Conservation (phyloP, 2,113 vertebrate genomes). For the Microcebus lehilahytsara region DNA sequence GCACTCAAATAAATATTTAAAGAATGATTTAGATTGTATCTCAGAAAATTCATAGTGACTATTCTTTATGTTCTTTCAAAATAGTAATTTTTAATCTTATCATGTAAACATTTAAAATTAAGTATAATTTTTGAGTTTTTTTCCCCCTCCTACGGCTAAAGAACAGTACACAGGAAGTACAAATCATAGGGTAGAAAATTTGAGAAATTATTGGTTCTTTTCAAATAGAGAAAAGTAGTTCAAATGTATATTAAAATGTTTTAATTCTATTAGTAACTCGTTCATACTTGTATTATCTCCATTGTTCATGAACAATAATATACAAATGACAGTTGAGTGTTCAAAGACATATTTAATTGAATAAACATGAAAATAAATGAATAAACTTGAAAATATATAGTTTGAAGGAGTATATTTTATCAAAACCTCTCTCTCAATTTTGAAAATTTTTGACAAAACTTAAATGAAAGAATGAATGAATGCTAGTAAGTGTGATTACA, state of each 20-base stretch:
- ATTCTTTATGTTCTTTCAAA: constrained; percentile 46
- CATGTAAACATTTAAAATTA: constrained; percentile 7
- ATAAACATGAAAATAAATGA: constrained; percentile 1
- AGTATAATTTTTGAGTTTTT: not conserved
- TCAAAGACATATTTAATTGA: not conserved
- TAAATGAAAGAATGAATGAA: constrained; percentile 36
- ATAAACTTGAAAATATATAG: not conserved
- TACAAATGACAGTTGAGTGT: not conserved
- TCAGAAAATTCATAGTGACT: not conserved
- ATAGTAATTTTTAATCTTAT: not conserved
- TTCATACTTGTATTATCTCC: not conserved
- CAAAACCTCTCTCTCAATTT: not conserved
- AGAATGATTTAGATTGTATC: not conserved
- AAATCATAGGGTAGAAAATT: not conserved
- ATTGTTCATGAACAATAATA: not conserved
- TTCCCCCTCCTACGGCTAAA: not conserved
- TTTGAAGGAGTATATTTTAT: constrained; percentile 4
- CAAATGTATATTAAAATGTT: not conserved
- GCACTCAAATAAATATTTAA: constrained; percentile 33
- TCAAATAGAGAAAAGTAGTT: constrained; percentile 5
- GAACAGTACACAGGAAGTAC: not conserved
- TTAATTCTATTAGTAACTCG: constrained; percentile 20
- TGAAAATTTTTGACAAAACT: constrained; percentile 29
- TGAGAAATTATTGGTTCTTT: constrained; percentile 10
- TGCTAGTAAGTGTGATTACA: not conserved